These are phyloP conservation scores for Electrophaes corylata DNA, from an alignment of 2,888 invertebrate species.

Conservation along the genomic window DNA sequence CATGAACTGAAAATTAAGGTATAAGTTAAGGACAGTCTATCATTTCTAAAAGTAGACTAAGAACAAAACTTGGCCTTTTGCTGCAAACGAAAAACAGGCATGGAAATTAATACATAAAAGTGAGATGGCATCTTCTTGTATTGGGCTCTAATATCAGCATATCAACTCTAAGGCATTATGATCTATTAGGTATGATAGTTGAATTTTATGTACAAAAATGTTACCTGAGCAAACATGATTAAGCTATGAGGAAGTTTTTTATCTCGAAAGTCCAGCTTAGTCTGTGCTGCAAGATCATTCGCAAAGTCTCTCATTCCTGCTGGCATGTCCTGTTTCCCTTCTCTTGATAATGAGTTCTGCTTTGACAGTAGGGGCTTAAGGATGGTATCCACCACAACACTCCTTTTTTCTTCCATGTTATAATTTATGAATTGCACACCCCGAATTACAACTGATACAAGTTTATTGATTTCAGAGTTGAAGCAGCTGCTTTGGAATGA, in stretches of 20 bases:
- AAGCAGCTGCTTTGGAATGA: conserved; percentile 94
- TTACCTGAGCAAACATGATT: conserved; percentile 92
- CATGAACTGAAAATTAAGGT: conserved; percentile 87
- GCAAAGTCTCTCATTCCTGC: conserved; percentile 44
- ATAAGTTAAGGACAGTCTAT: too few species aligned
- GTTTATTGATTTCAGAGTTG: conserved; percentile 94
- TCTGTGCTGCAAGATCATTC: conserved; percentile 46
- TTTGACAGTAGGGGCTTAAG: conserved; percentile 78
- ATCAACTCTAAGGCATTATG: too few species aligned
- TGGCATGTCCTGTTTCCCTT: conserved; percentile 46
- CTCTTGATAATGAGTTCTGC: conserved; percentile 66
- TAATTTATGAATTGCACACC: conserved; percentile 93
- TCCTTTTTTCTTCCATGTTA: conserved; percentile 84
- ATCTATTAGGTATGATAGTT: too few species aligned
- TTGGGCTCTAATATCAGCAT: too few species aligned
- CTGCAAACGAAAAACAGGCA: too few species aligned
- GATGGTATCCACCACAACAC: conserved; percentile 74
- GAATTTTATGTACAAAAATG: neutral
- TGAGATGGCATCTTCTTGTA: too few species aligned
- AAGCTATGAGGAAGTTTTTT: conserved; percentile 91
- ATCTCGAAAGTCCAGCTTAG: conserved; percentile 87
- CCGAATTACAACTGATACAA: conserved; percentile 91
- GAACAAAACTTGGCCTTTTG: too few species aligned
- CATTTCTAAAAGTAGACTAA: too few species aligned
- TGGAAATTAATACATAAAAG: too few species aligned